These are phyloP conservation scores for Notamacropus eugenii DNA, from an alignment of 2,797 vertebrate species.

Conservation along the genomic window DNA sequence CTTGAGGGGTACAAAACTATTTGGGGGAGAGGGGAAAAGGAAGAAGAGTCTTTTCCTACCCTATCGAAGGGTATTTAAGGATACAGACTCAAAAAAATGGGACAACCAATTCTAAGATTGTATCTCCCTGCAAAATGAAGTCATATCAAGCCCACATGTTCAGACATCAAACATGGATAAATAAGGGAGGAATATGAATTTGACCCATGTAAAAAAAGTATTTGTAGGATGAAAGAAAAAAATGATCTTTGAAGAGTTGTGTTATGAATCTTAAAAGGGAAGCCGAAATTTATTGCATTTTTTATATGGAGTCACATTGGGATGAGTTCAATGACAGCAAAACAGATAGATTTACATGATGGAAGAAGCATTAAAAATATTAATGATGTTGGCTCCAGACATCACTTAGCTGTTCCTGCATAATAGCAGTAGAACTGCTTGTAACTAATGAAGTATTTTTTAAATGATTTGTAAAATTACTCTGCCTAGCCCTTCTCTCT, in stretches of 20 bases:
- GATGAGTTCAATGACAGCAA: not conserved
- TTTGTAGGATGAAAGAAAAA: constrained; percentile 49
- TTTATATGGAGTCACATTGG: no score
- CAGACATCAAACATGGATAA: constrained; percentile 46
- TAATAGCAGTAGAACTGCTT: not conserved
- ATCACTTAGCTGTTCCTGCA: not conserved
- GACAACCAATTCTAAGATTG: not conserved
- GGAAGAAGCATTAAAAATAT: not conserved
- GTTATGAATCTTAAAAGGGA: constrained; percentile 5
- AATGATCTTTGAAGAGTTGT: not conserved
- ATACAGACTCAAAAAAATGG: not conserved
- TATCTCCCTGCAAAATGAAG: not conserved
- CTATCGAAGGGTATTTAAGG: not conserved
- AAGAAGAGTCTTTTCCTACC: not conserved
- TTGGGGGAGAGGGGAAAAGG: not conserved
- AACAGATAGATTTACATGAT: not conserved
- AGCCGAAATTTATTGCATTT: constrained; percentile 2
- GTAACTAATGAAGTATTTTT: not conserved
- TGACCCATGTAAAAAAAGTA: constrained; percentile 45
- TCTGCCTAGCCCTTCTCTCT: not conserved
- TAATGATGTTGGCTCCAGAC: not conserved
- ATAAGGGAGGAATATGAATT: constrained; percentile 69
- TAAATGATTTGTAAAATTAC: constrained; percentile 17
- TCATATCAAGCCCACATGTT: not conserved
- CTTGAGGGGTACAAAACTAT: not conserved